phyloP scores from a whole-genome alignment of 2,113 vertebrate genomes.

The Camarhynchus parvulus region DNA sequence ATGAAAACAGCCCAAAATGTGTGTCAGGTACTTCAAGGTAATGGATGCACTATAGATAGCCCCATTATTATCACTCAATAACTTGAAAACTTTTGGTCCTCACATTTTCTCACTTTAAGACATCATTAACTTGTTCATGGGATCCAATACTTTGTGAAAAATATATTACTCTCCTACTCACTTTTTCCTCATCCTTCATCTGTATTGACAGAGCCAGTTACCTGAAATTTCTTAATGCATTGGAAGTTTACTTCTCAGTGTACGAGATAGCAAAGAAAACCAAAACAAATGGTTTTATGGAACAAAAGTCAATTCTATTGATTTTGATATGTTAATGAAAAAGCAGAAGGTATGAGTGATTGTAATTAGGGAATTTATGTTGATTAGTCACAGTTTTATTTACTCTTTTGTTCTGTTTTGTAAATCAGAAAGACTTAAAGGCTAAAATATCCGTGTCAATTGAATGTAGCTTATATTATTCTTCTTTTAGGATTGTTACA shows the following conservation, averaged over 20 bases:
- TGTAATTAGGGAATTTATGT: slow-evolving; percentile 12
- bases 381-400: not conserved
- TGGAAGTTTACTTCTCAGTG: not conserved
- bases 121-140: slow-evolving; percentile 36
- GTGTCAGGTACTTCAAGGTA: slow-evolving; percentile 25
- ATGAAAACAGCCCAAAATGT: slow-evolving; percentile 23
- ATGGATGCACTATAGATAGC: slow-evolving; percentile 28
- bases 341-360: slow-evolving; percentile 43
- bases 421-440: not conserved
- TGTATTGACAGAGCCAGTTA: slow-evolving; percentile 3
- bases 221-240: slow-evolving; percentile 26
- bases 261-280: not conserved
- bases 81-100: slow-evolving; percentile 42
- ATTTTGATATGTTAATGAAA: slow-evolving; percentile 59
- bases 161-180: not conserved
- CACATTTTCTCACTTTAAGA: slow-evolving; percentile 25
- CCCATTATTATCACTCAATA: slow-evolving; percentile 38
- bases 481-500: not conserved
- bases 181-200: slow-evolving; percentile 44
- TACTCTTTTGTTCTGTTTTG: not conserved
- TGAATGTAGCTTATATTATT: not conserved
- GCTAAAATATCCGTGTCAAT: not conserved
- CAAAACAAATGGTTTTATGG: slow-evolving; percentile 1
- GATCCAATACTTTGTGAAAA: slow-evolving; percentile 45
- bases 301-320: slow-evolving; percentile 49